These are phyloP conservation scores for Pseudocheirus occidentalis DNA, from an alignment of 2,797 vertebrate species.

Conservation along the genomic window DNA sequence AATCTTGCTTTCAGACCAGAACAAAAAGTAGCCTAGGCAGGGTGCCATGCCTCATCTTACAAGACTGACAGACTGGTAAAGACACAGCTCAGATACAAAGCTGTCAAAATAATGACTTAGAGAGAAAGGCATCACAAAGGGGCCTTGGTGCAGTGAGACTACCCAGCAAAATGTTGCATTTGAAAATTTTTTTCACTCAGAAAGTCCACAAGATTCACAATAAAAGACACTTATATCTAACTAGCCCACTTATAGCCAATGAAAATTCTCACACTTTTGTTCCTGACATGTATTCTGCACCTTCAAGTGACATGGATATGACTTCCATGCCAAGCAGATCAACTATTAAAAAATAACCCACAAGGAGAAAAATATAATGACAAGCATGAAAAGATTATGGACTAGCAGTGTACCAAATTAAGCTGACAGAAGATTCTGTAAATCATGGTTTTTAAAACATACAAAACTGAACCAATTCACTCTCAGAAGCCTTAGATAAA, in stretches of 20 bases:
- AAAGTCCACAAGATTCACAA: background rate
- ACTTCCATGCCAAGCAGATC: background rate
- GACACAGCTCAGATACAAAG: background rate
- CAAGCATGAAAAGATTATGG: background rate
- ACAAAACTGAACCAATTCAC: slow-evolving; percentile 15
- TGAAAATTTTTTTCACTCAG: background rate
- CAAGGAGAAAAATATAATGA: background rate
- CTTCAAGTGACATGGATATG: background rate
- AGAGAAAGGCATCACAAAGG: background rate
- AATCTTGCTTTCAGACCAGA: background rate
- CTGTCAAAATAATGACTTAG: background rate
- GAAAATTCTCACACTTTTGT: background rate
- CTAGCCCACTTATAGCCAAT: background rate
- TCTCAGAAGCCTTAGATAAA: background rate
- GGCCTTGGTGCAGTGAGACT: background rate
- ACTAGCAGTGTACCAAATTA: background rate
- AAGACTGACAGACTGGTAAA: background rate
- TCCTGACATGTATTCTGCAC: background rate
- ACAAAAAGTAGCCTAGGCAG: background rate
- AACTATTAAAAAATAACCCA: background rate
- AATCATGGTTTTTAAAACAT: slow-evolving; percentile 32
- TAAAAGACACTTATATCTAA: background rate
- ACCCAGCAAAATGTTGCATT: background rate
- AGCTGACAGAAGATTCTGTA: slow-evolving; percentile 16
- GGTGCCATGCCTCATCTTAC: background rate